Conservation (phyloP, 2,888 invertebrate genomes). For the Pasiphila rectangulata region DNA sequence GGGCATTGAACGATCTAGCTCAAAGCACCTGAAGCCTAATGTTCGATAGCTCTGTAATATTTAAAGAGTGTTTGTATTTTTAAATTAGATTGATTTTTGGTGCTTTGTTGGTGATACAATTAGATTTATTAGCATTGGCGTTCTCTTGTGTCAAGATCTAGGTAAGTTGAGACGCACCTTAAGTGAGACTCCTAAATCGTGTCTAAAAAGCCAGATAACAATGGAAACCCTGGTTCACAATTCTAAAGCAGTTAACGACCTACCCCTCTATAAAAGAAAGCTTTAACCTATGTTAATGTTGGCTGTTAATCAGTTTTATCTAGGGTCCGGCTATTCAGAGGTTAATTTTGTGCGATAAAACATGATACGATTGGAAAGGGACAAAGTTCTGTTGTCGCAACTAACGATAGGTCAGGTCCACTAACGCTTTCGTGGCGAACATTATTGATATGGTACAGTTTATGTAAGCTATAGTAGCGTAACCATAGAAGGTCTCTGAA, state of each 20-base stretch:
- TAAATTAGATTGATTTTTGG: background rate
- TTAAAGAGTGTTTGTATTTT: slow-evolving; percentile 1
- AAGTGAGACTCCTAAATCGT: background rate
- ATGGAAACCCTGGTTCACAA: background rate
- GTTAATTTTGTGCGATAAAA: slow-evolving; percentile 46
- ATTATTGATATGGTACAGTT: background rate
- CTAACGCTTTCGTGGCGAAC: background rate
- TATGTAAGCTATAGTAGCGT: too few relatives aligned
- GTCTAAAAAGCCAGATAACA: background rate
- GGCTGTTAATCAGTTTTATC: slow-evolving; percentile 42
- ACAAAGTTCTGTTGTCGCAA: slow-evolving; percentile 9
- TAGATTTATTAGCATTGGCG: background rate
- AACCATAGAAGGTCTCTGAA: too few relatives aligned
- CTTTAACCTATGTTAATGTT: slow-evolving; percentile 41
- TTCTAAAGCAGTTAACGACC: slow-evolving; percentile 26
- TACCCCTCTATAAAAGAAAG: slow-evolving; percentile 39
- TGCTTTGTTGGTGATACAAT: background rate
- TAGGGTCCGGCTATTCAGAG: slow-evolving; percentile 40
- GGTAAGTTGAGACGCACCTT: too few relatives aligned
- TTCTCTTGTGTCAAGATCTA: too few relatives aligned
- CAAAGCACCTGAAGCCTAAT: slow-evolving; percentile 25
- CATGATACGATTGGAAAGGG: slow-evolving; percentile 35
- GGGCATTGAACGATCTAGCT: slow-evolving; percentile 26
- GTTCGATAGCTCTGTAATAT: slow-evolving; percentile 20
- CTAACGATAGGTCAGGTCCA: slow-evolving; percentile 18